A percentile compares a stretch with the other conserved stretches of the same genome.
Evolutionary conservation across 2,888 invertebrate genomes (phyloP).

Genomic region (Idaea aversata): DNA sequence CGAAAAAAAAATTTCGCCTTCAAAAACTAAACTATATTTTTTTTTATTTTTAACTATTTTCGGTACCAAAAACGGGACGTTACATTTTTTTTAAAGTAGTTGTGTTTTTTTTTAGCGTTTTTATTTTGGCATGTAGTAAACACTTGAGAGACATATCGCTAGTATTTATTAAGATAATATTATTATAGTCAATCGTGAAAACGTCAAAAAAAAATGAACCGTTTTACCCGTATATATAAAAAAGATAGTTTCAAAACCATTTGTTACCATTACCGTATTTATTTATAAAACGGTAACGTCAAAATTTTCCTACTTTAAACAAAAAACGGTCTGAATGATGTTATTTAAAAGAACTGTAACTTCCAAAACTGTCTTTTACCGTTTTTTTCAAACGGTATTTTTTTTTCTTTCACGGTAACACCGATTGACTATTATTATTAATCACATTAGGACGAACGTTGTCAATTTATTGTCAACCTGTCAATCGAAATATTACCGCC

Average conservation of each 20-base stretch:
- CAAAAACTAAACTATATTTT: neutral
- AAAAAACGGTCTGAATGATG: too few species aligned
- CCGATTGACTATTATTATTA: constrained; percentile 33
- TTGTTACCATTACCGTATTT: neutral
- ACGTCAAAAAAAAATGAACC: neutral
- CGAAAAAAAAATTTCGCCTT: neutral
- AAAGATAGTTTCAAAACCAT: neutral
- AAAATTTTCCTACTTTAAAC: neutral
- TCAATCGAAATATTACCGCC: constrained; percentile 47
- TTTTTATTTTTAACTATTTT: neutral
- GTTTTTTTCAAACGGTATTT: constrained; percentile 65
- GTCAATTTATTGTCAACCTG: constrained; percentile 66
- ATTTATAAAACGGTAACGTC: neutral
- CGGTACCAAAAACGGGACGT: neutral
- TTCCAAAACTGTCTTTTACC: too few species aligned
- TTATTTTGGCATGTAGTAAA: constrained; percentile 13
- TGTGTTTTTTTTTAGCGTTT: constrained; percentile 15
- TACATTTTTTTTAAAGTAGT: constrained; percentile 8
- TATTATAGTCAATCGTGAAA: neutral
- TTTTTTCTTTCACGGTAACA: constrained; percentile 53
- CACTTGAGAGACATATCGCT: constrained; percentile 1
- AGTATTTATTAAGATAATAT: constrained; percentile 1
- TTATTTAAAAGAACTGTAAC: too few species aligned
- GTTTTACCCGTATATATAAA: neutral
- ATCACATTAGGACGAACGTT: constrained; percentile 46